Conservation (phyloP, 2,113 vertebrate genomes). For the Plectropomus leopardus region DNA sequence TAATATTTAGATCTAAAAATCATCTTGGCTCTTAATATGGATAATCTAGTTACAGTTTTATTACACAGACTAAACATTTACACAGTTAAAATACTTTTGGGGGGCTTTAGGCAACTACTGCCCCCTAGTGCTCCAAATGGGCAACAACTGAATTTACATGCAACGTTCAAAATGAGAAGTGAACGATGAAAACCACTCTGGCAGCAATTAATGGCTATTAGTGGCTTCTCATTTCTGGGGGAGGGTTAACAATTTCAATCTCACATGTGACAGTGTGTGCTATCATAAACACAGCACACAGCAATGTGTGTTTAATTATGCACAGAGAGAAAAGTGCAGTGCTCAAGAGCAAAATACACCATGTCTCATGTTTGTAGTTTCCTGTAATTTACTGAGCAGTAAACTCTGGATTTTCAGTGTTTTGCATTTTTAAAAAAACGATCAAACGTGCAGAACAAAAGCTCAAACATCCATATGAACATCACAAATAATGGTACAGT, state of each 20-base stretch:
- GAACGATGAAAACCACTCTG: neutral
- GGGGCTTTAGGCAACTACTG: slow-evolving; percentile 16
- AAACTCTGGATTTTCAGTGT: neutral
- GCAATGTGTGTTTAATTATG: neutral
- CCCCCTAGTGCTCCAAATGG: slow-evolving; percentile 59
- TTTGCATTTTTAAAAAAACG: neutral
- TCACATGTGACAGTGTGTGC: neutral
- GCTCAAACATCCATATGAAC: neutral
- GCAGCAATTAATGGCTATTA: neutral
- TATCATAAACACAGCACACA: too few relatives aligned
- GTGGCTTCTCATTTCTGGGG: neutral
- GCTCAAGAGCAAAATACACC: neutral
- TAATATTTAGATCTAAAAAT: neutral
- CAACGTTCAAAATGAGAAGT: neutral
- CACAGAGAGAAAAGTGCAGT: neutral
- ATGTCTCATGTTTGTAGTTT: neutral
- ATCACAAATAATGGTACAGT: neutral
- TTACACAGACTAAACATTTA: neutral
- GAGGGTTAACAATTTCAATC: neutral
- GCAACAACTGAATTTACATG: slow-evolving; percentile 7
- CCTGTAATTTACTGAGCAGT: slow-evolving; percentile 2
- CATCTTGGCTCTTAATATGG: neutral
- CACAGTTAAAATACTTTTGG: neutral
- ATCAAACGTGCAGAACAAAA: neutral
- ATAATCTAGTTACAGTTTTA: neutral